Evolutionary conservation across 2,888 invertebrate genomes (phyloP).

Genomic region (Stratiomys singularior): DNA sequence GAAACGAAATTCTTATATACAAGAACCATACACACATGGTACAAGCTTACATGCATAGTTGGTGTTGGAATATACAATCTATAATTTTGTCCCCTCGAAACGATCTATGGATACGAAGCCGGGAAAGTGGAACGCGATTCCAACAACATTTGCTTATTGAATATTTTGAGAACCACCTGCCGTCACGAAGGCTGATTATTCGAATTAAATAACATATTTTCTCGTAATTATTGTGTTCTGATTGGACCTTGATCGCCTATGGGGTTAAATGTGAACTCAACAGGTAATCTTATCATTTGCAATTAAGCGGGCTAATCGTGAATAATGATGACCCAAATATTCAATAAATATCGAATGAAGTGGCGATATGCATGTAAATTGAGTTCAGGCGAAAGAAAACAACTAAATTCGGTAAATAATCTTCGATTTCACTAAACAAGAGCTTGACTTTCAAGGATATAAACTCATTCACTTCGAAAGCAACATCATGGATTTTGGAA

Average conservation of each 20-base stretch:
- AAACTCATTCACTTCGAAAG: too few species aligned
- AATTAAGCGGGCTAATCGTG: slow-evolving; percentile 31
- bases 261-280: slow-evolving; percentile 38
- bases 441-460: too few species aligned
- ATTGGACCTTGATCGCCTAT: slow-evolving; percentile 33
- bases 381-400: too few species aligned
- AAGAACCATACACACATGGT: neutral
- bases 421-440: too few species aligned
- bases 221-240: slow-evolving; percentile 40
- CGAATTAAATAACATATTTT: slow-evolving; percentile 42
- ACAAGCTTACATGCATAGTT: neutral
- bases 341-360: neutral
- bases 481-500: too few species aligned
- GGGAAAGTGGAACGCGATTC: slow-evolving; percentile 31
- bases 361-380: neutral
- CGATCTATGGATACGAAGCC: slow-evolving; percentile 24
- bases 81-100: slow-evolving; percentile 21
- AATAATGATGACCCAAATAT: slow-evolving; percentile 31
- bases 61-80: neutral
- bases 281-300: slow-evolving; percentile 26
- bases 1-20: neutral
- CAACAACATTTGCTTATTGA: slow-evolving; percentile 31
- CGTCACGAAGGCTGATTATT: slow-evolving; percentile 42
- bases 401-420: too few species aligned
- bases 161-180: slow-evolving; percentile 45